phyloP scores from a whole-genome alignment of 1,140 invertebrate genomes.

The Papilio polyxenes region DNA sequence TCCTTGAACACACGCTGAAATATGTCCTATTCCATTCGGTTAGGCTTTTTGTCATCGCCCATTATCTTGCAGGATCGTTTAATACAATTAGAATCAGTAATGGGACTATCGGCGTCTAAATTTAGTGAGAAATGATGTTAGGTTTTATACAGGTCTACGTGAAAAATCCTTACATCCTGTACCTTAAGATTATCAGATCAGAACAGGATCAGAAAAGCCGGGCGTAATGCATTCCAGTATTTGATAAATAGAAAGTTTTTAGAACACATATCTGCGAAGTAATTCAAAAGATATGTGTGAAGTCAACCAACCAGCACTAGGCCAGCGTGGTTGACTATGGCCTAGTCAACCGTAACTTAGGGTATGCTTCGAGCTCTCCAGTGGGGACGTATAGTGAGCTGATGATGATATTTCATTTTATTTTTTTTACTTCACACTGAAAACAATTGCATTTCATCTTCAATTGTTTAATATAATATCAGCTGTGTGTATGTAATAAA shows the following conservation, averaged over 20 bases:
- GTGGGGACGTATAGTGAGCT: too few relatives aligned
- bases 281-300: too few relatives aligned
- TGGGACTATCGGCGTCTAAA: neutral
- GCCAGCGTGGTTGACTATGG: too few relatives aligned
- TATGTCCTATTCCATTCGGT: conserved; percentile 15
- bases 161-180: neutral
- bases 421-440: neutral
- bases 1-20: conserved; percentile 15
- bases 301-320: too few relatives aligned
- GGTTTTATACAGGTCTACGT: neutral
- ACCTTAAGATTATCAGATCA: neutral
- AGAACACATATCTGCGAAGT: too few relatives aligned
- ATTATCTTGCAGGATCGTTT: neutral
- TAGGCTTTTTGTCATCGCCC: neutral
- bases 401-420: too few relatives aligned
- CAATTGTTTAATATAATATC: neutral
- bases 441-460: neutral
- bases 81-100: neutral
- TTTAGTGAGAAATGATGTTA: neutral
- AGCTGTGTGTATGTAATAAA: neutral
- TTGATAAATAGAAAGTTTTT: too few relatives aligned
- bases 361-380: too few relatives aligned
- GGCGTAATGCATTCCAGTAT: too few relatives aligned
- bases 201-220: too few relatives aligned
- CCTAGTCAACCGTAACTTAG: too few relatives aligned